Percentiles rank a stretch among this genome's conserved stretches.
These are phyloP conservation scores for Orchestes rusci DNA, from an alignment of 2,888 invertebrate species.

Conservation along the genomic window DNA sequence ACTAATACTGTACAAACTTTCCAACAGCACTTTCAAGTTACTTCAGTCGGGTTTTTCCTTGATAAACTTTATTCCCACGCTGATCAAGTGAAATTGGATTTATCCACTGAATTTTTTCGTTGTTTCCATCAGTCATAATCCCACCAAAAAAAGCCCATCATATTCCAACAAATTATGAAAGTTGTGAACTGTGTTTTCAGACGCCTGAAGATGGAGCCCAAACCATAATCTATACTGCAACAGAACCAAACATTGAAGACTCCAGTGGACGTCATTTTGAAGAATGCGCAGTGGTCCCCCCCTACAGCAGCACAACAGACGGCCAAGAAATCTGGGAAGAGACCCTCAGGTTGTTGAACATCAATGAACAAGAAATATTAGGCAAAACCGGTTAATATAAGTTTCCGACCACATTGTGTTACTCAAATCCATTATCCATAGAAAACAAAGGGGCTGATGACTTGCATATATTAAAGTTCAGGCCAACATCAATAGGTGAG, in stretches of 20 bases:
- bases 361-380: slow-evolving; percentile 3
- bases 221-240: slow-evolving; percentile 26
- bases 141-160: background rate
- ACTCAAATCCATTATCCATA: too few species aligned
- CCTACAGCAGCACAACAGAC: slow-evolving; percentile 19
- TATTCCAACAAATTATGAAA: too few species aligned
- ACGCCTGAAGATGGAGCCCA: slow-evolving; percentile 29
- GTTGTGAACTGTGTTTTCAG: slow-evolving; percentile 17
- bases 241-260: slow-evolving; percentile 25
- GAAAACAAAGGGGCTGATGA: too few species aligned
- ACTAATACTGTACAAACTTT: too few species aligned
- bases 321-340: slow-evolving; percentile 21
- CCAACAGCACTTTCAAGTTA: too few species aligned
- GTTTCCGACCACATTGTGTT: too few species aligned
- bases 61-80: background rate
- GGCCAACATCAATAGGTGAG: too few species aligned
- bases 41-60: too few species aligned
- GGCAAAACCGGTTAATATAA: too few species aligned
- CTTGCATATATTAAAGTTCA: too few species aligned
- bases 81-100: background rate
- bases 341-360: slow-evolving; percentile 18
- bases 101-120: too few species aligned
- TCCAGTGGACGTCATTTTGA: slow-evolving; percentile 26
- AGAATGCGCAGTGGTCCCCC: slow-evolving; percentile 21
- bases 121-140: too few species aligned